A percentile compares a stretch with the other conserved stretches of the same genome.
Evolutionary conservation across 2,113 vertebrate genomes (phyloP).

Genomic region (Nesoenas mayeri): DNA sequence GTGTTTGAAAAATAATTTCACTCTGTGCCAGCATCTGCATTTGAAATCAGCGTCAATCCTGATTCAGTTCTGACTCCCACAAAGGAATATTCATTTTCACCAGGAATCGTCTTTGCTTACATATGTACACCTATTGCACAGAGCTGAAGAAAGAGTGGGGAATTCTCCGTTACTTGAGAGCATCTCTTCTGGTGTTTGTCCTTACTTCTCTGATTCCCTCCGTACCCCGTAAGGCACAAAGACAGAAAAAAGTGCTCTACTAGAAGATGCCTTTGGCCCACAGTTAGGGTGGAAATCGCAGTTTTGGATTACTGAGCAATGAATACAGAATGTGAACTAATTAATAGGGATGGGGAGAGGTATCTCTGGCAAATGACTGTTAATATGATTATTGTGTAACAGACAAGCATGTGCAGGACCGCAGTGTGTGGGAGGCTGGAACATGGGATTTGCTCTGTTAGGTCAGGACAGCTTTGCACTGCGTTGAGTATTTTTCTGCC

Average conservation of each 20-base stretch:
- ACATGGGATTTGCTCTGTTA: neutral
- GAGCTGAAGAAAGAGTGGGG: neutral
- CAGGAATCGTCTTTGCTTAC: conserved; percentile 45
- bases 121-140: neutral
- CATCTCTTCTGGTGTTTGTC: neutral
- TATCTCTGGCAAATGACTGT: neutral
- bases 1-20: conserved; percentile 76
- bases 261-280: neutral
- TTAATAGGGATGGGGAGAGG: neutral
- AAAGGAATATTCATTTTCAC: conserved; percentile 55
- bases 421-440: conserved; percentile 8
- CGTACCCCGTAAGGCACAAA: neutral
- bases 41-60: conserved; percentile 72
- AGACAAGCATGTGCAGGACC: neutral
- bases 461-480: neutral
- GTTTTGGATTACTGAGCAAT: neutral
- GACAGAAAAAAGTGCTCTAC: neutral
- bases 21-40: conserved; percentile 69
- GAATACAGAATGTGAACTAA: neutral
- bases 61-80: conserved; percentile 65
- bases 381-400: neutral
- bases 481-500: neutral
- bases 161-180: neutral
- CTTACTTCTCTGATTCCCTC: neutral
- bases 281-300: neutral